A percentile compares a stretch with the other conserved stretches of the same genome.
Evolutionary conservation across 2,888 invertebrate species (phyloP).

Genomic region (Aspidiotus rigidus): DNA sequence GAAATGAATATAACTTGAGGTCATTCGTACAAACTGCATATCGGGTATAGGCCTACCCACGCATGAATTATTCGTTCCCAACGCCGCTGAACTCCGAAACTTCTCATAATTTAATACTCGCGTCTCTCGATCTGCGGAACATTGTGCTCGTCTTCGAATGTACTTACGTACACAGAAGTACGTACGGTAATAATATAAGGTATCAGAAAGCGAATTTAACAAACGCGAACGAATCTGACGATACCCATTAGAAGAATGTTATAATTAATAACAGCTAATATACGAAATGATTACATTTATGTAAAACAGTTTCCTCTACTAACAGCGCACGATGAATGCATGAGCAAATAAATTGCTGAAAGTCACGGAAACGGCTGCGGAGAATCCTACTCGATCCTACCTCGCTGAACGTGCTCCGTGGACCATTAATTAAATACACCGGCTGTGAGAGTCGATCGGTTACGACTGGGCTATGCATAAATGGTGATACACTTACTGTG

Average conservation of each 20-base stretch:
- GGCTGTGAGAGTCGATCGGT: too few relatives aligned
- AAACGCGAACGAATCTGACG: slow-evolving; percentile 25
- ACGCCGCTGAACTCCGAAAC: too few relatives aligned
- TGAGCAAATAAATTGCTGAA: slow-evolving; percentile 29
- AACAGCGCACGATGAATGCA: slow-evolving; percentile 25
- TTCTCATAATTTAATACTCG: too few relatives aligned
- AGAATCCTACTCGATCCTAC: slow-evolving; percentile 17
- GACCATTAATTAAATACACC: neutral
- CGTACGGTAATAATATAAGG: too few relatives aligned
- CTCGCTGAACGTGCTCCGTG: slow-evolving; percentile 11
- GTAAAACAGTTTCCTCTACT: slow-evolving; percentile 31
- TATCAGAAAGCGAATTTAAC: neutral
- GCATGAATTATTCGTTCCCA: too few relatives aligned
- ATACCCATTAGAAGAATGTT: slow-evolving; percentile 28
- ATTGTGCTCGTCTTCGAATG: too few relatives aligned
- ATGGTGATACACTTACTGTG: too few relatives aligned
- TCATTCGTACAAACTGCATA: too few relatives aligned
- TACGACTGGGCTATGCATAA: too few relatives aligned
- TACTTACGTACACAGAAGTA: neutral
- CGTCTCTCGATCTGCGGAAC: too few relatives aligned
- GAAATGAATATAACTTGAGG: too few relatives aligned
- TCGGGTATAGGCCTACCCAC: too few relatives aligned
- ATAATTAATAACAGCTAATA: slow-evolving; percentile 31
- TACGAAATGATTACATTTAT: slow-evolving; percentile 32
- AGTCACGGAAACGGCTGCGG: slow-evolving; percentile 23